These are phyloP conservation scores for Barbus barbus DNA, from an alignment of 2,113 vertebrate genomes.

Conservation along the genomic window DNA sequence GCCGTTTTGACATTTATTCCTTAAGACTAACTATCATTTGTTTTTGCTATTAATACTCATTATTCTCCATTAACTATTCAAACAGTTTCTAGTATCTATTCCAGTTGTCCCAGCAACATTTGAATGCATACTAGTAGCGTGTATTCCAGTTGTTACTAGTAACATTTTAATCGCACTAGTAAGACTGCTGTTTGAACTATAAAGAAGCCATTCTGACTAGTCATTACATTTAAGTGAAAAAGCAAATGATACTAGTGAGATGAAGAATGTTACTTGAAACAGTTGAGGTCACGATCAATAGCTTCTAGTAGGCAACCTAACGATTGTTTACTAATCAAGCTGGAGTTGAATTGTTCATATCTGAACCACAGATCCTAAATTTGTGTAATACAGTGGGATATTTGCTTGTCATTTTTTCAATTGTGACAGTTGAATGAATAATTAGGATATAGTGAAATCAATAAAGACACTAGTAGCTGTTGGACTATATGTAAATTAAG, in stretches of 20 bases:
- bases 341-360: neutral
- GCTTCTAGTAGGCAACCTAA: too few species aligned
- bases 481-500: too few species aligned
- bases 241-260: neutral
- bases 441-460: neutral
- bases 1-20: neutral
- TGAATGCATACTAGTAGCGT: neutral
- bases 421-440: too few species aligned
- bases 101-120: neutral
- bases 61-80: neutral
- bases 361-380: neutral
- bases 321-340: neutral
- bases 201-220: too few species aligned
- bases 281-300: neutral
- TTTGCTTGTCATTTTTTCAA: too few species aligned
- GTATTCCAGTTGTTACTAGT: neutral
- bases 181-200: neutral
- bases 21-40: constrained; percentile 49
- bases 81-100: neutral
- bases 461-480: neutral
- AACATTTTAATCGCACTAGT: neutral
- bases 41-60: neutral
- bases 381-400: neutral
- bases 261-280: neutral
- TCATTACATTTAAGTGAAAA: neutral